Evolutionary conservation across 1,140 invertebrate species (phyloP), one percentile per base, ranked within the genome.

Genomic region (Drosophila gunungcola): DNA sequence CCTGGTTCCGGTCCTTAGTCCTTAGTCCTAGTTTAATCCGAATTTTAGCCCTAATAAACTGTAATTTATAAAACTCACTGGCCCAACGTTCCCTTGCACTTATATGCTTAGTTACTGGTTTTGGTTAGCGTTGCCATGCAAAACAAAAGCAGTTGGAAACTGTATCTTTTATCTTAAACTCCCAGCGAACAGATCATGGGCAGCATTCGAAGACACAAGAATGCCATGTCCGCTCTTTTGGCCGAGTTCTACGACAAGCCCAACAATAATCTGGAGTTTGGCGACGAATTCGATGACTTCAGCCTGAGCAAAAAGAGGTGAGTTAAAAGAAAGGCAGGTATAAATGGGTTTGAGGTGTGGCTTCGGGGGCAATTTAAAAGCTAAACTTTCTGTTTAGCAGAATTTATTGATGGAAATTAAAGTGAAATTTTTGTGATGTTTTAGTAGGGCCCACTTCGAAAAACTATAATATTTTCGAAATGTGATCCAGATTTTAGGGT

Each of bases 141-240:
- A 29, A 7, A n/a, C n/a, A n/a, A n/a, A 43, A 54, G 29, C 21
- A 42, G 43, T 7, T 57, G 43, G 13, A 32, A 10, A 36, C 45
- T 54, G 48, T n/a, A 52, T 64, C 13, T 45, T 39, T 73, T 48
- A 5, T 21, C 52, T 49, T 58, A 12, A 54, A 60, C 16, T 51
- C 21, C 61, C 91, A 97, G 96, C 42, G 95, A 96, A 48, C 95
- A 95, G n/a, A 97, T 97, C 78, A 92, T 95, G 61, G 94, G 95
- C 75, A 96, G 95, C 42, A 95, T 97, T 61, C 93, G 95, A 11
- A 93, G 94, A 3, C 95, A 97, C 90, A 95, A 95, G 78, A 94
- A 95, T 34, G 95, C 96, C 45, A 95, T 96, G 32, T 93, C 95
- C 1, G 95, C 95, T 2, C 92, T 97, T 39, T 92, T 97, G 36